Evolutionary conservation across 2,797 vertebrate genomes (phyloP), one percentile per base, ranked within the genome.

Genomic region (Sebastes miniatus): DNA sequence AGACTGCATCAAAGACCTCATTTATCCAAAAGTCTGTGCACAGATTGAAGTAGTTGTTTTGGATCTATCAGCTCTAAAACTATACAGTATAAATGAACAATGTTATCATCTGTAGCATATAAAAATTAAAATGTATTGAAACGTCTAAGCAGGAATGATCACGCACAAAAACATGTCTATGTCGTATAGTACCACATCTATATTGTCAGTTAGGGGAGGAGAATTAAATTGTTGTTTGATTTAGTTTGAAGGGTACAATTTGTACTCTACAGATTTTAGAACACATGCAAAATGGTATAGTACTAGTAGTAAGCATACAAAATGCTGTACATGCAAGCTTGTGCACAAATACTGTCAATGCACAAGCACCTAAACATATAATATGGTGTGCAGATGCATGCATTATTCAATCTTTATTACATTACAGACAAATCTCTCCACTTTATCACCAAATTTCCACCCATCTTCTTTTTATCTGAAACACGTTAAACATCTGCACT

Each of bases 171-270:
- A 43, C 39, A 47, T 18, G 47, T 70, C 6, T 73, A 77, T 77
- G 73, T 71, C 36, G 52, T 43, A 43, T 43, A 77, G 83, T 65
- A 57, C 24, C 61, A 58, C 83, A 79, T 84, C 56, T 43, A 65
- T 77, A 80, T 76, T 87, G 47, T 81, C 56, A 27, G 61, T 64
- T 59, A 54, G 36, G 7, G 47, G 1, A 76, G 8, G 8, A 78
- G 39, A 75, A 79, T 77, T 74, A 65, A 79, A 71, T 69, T 52
- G 36, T 78, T 69, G 80, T 85, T 89, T 87, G 74, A 13, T 86
- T 87, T 74, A 54, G 25, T 83, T 76, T 87, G 59, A 86, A 87
- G 79, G 77, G 69, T 79, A 84, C 73, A 88, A 73, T 81, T 86
- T 86, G 80, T 87, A 63, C 79, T 77, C 65, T 65, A 61, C 39